Evolutionary conservation across 2,113 vertebrate genomes (phyloP).

Genomic region (Todiramphus saurophagus): DNA sequence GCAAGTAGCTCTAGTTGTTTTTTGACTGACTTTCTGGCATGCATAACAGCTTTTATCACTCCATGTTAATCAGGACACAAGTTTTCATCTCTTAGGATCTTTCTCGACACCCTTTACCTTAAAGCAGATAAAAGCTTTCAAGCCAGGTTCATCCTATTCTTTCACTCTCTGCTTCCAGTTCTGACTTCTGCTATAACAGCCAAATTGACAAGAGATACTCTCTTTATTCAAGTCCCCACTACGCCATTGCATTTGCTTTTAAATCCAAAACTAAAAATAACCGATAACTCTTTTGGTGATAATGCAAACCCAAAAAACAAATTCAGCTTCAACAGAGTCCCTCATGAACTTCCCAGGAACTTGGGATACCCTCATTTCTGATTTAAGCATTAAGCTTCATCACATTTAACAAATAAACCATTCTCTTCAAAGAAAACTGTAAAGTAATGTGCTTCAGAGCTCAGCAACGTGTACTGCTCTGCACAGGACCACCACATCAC

Average conservation of each 20-base stretch:
- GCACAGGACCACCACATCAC: neutral
- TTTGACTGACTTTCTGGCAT: neutral
- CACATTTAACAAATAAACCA: neutral
- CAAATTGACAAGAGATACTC: neutral
- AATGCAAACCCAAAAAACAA: accelerated
- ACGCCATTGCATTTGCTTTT: neutral
- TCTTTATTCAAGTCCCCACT: neutral
- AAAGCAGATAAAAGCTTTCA: neutral
- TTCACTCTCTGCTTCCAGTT: neutral
- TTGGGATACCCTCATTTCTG: neutral
- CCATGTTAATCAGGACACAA: neutral
- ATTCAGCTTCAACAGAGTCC: neutral
- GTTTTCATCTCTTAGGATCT: neutral
- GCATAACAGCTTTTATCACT: neutral
- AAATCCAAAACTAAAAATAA: neutral
- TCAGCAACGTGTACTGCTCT: neutral
- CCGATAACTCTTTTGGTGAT: neutral
- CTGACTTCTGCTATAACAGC: neutral
- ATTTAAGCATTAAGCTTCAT: neutral
- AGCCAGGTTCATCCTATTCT: neutral
- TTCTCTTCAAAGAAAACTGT: neutral
- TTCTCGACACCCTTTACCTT: neutral
- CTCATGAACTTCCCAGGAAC: neutral
- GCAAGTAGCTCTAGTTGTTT: neutral
- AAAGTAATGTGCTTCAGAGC: neutral